phyloP scores from a whole-genome alignment of 2,888 invertebrate genomes.

The Coecobrya sp. region DNA sequence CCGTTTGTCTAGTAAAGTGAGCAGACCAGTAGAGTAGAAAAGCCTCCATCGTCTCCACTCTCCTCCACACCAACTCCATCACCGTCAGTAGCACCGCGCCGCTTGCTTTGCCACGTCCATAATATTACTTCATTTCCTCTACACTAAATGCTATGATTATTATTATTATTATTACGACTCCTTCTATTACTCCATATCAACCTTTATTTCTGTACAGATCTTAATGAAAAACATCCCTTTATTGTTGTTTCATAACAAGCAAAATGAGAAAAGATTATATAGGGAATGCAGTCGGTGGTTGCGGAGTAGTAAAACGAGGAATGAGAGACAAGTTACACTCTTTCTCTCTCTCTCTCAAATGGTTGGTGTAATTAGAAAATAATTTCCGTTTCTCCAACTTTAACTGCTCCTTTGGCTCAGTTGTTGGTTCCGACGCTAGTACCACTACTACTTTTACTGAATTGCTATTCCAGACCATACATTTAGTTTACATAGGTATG shows the following conservation, averaged over 20 bases:
- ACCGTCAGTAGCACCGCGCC: slow-evolving; percentile 31
- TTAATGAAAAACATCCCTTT: slow-evolving; percentile 78
- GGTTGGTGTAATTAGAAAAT: slow-evolving; percentile 80
- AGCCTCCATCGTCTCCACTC: slow-evolving; percentile 35
- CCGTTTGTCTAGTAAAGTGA: slow-evolving; percentile 49
- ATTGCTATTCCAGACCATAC: background rate
- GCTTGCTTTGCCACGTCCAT: slow-evolving; percentile 55
- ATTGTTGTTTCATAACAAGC: slow-evolving; percentile 76
- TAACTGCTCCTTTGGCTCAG: slow-evolving; percentile 49
- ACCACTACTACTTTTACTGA: slow-evolving; percentile 21
- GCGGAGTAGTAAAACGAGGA: slow-evolving; percentile 1
- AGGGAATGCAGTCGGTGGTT: slow-evolving; percentile 40
- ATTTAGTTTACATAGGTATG: background rate
- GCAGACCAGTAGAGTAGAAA: slow-evolving; percentile 42
- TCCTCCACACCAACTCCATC: background rate
- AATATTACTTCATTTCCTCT: slow-evolving; percentile 80
- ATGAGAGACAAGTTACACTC: slow-evolving; percentile 50
- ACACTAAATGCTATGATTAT: slow-evolving; percentile 80
- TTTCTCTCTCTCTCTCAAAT: slow-evolving; percentile 73
- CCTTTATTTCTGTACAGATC: slow-evolving; percentile 70
- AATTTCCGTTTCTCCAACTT: slow-evolving; percentile 73
- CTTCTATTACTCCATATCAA: slow-evolving; percentile 73
- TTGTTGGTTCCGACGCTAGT: slow-evolving; percentile 20
- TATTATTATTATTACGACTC: slow-evolving; percentile 76
- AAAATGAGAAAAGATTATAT: slow-evolving; percentile 77